Conservation (phyloP, 2,888 invertebrate genomes). For the Lacanobia wlatinum region DNA sequence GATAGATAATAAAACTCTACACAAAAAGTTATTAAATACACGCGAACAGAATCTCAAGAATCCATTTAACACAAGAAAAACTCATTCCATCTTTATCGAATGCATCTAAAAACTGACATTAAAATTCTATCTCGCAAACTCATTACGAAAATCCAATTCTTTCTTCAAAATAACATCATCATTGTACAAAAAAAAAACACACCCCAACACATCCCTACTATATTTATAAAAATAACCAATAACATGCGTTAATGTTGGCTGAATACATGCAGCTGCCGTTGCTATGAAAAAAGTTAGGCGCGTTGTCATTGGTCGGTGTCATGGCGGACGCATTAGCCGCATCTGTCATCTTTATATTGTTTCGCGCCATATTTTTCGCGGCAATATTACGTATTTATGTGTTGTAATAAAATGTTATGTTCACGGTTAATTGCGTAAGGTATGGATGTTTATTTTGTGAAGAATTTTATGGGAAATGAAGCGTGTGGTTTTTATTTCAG, state of each 20-base stretch:
- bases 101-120: constrained; percentile 67
- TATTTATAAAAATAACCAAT: constrained; percentile 86
- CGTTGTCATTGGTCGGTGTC: constrained; percentile 79
- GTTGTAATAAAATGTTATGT: constrained; percentile 62
- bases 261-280: constrained; percentile 83
- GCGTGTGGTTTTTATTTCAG: constrained; percentile 25
- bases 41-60: constrained; percentile 53
- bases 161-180: constrained; percentile 69
- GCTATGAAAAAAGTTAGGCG: constrained; percentile 79
- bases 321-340: constrained; percentile 84
- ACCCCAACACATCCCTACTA: constrained; percentile 63
- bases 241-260: constrained; percentile 83
- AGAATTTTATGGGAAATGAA: constrained; percentile 47
- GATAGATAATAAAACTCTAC: constrained; percentile 33
- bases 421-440: constrained; percentile 46
- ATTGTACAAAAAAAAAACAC: constrained; percentile 70
- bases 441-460: constrained; percentile 37
- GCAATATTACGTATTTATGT: constrained; percentile 65
- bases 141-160: constrained; percentile 67
- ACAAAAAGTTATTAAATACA: constrained; percentile 59
- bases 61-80: constrained; percentile 58
- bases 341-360: constrained; percentile 86
- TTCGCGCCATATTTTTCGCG: constrained; percentile 67
- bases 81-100: constrained; percentile 66
- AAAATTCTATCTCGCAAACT: constrained; percentile 74